Evolutionary conservation across 1,140 invertebrate genomes (phyloP).

Genomic region (Bradynema listronoti): DNA sequence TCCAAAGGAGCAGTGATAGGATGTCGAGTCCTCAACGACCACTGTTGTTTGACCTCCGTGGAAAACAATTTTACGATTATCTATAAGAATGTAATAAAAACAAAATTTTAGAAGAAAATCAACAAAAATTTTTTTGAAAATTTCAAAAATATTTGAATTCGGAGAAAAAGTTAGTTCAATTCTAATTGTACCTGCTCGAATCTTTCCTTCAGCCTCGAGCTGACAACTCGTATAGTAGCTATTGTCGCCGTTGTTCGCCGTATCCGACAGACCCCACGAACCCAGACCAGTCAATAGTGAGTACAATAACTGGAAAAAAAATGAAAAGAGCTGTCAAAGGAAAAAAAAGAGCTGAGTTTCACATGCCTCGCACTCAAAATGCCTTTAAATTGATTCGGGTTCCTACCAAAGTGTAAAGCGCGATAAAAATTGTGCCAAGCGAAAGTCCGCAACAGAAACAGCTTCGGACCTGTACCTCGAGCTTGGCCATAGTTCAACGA

Average conservation of each 20-base stretch:
- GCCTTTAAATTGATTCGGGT: conserved; percentile 16
- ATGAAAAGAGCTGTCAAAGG: conserved; percentile 13
- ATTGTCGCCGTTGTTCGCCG: conserved; percentile 46
- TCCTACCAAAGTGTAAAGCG: conserved; percentile 53
- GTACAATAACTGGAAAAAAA: conserved; percentile 46
- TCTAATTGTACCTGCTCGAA: conserved; percentile 33
- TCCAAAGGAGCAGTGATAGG: conserved; percentile 56
- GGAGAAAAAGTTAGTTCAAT: background rate
- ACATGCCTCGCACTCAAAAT: no score
- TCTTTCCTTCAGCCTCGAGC: conserved; percentile 52
- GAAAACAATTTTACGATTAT: conserved; percentile 51
- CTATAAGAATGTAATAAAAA: no score
- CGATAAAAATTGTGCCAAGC: conserved; percentile 48
- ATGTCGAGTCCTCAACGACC: conserved; percentile 52
- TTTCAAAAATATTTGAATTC: background rate
- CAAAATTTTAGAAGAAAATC: conserved; percentile 8
- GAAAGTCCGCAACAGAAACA: conserved; percentile 55
- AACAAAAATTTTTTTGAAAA: conserved; percentile 7
- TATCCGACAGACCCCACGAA: conserved; percentile 49
- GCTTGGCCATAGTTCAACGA: conserved; percentile 57
- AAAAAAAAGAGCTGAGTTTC: conserved; percentile 26
- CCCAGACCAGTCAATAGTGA: conserved; percentile 47
- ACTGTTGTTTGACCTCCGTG: conserved; percentile 46
- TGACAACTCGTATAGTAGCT: conserved; percentile 48
- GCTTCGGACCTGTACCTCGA: conserved; percentile 54